phyloP scores from a whole-genome alignment of 2,113 vertebrate genomes.

The Triplophysa siluroides region DNA sequence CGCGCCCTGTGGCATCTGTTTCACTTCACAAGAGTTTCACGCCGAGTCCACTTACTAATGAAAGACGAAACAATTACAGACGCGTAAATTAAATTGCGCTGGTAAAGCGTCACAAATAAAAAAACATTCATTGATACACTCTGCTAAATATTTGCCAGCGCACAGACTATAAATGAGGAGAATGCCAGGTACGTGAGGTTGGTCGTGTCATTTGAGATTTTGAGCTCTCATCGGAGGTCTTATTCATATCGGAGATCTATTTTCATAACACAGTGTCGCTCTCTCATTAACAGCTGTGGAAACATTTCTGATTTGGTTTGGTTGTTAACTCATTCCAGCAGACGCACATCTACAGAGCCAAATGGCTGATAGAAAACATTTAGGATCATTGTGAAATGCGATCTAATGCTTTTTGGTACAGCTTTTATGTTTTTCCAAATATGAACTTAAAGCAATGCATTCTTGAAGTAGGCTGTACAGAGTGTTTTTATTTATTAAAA shows the following conservation, averaged over 20 bases:
- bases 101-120: background rate
- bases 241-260: background rate
- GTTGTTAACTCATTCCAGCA: conserved; percentile 1
- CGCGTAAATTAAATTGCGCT: background rate
- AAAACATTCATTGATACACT: background rate
- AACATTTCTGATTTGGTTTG: conserved; percentile 25
- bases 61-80: conserved; percentile 26
- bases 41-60: conserved; percentile 29
- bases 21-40: conserved; percentile 24
- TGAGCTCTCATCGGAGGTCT: background rate
- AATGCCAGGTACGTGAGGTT: background rate
- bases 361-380: too few relatives aligned
- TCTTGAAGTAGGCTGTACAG: too few relatives aligned
- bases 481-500: too few relatives aligned
- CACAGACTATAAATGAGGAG: background rate
- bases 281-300: background rate
- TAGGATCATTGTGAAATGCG: background rate
- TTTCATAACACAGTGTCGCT: conserved; percentile 5
- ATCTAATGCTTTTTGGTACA: background rate
- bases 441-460: too few relatives aligned
- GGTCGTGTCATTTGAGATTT: background rate
- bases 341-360: background rate
- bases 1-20: conserved; percentile 33
- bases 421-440: background rate
- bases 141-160: background rate